Base-by-base conservation (phyloP, 2,113 vertebrate species). In the Octodon degus region DNA sequence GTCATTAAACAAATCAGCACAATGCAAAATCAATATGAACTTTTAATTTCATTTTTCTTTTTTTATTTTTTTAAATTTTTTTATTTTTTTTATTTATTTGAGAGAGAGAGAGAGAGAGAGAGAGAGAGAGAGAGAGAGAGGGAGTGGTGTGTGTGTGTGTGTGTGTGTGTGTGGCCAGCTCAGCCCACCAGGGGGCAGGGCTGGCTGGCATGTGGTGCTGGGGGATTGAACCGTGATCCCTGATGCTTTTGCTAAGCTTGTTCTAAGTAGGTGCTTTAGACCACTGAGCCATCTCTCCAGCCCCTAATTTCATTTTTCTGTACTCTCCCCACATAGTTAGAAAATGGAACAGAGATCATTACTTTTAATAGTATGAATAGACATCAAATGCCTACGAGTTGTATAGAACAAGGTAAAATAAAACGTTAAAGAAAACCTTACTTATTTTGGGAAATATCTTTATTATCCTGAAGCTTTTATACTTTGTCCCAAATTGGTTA, bases 281-380 rank as follows among this genome's bases (percentile, higher is more conserved):
- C n/a, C n/a, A n/a, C n/a, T n/a, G n/a, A n/a, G n/a, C n/a, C n/a
- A n/a, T n/a, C n/a, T n/a, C n/a, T n/a, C n/a, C n/a, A n/a, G n/a
- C n/a, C n/a, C n/a, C n/a, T 32, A 32, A 40, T 32, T 85, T 84
- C 34, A 85, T 74, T 85, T 84, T 37, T 74, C n/a, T 50, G 6
- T 63, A 47, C 14, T 30, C 63, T 55, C 37, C 62, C 20, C 53
- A 74, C 55, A 58, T 13, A 27, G 12, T 84, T 84, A 5, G 30
- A 82, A 86, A 90, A 55, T 81, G 67, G 90, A 93, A 63, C 7
- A 43, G 27, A 93, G 82, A 87, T 17, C 12, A 55, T 67, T 92
- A 80, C 30, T 81, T 92, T 89, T 47, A 92, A 85, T 53, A 37
- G 2, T 27, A 89, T 79, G 24, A 67, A 60, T 40, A 89, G 6